Evolutionary conservation across 2,797 vertebrate genomes (phyloP).

Genomic region (Enoplosus armatus): DNA sequence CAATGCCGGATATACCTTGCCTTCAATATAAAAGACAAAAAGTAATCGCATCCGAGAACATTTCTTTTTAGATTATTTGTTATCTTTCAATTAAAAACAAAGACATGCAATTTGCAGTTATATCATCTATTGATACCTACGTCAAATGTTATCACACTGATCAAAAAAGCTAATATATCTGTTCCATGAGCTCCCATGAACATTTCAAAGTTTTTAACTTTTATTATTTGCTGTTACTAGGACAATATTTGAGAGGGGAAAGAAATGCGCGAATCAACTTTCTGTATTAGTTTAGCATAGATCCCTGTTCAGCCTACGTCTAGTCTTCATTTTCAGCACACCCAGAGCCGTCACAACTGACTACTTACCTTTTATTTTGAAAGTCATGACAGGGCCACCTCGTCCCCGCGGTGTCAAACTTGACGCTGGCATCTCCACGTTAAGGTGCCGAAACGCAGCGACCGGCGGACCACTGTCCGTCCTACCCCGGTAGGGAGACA

Average conservation of each 20-base stretch:
- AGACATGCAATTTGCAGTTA: neutral
- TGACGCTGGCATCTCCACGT: slow-evolving; percentile 23
- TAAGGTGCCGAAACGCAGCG: slow-evolving; percentile 33
- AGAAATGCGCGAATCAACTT: too few species aligned
- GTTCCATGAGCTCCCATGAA: neutral
- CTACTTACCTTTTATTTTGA: slow-evolving; percentile 53
- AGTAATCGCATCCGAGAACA: neutral
- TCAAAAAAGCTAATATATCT: neutral
- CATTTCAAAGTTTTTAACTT: neutral
- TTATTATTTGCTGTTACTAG: neutral
- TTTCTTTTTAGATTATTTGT: neutral
- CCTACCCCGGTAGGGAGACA: slow-evolving; percentile 40
- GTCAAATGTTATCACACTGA: neutral
- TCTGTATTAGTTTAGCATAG: neutral
- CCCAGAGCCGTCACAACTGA: too few species aligned
- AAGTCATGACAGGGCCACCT: neutral
- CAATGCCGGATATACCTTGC: neutral
- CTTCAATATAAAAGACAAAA: slow-evolving; percentile 39
- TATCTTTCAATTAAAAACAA: neutral
- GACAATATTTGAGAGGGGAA: neutral
- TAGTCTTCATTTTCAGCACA: neutral
- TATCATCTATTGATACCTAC: rapidly evolving
- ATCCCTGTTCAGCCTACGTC: neutral
- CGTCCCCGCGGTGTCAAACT: rapidly evolving
- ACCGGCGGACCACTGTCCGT: slow-evolving; percentile 27